phyloP scores from a whole-genome alignment of 2,797 vertebrate species.

The Mormyrops attenuatus region DNA sequence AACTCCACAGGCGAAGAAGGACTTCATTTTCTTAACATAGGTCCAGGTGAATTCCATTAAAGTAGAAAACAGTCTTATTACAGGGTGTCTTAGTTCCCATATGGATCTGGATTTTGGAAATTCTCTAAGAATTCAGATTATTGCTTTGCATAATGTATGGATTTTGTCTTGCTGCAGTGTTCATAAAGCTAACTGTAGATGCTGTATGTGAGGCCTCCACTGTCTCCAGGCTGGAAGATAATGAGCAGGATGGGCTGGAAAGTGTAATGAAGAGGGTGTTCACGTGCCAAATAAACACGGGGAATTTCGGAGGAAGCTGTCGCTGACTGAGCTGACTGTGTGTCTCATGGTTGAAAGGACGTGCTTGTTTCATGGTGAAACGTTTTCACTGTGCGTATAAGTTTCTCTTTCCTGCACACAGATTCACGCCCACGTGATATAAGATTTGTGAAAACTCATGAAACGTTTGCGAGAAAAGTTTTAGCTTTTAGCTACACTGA shows the following conservation, averaged over 20 bases:
- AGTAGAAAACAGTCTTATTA: neutral
- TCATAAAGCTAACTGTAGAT: neutral
- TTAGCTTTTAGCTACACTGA: neutral
- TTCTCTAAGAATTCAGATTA: neutral
- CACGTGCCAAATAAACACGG: neutral
- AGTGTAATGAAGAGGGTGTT: neutral
- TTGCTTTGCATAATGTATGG: neutral
- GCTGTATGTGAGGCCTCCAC: neutral
- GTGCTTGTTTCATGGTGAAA: neutral
- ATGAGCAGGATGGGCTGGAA: neutral
- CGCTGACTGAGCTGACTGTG: neutral
- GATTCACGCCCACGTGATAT: neutral
- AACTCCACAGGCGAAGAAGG: neutral
- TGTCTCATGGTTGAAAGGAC: neutral
- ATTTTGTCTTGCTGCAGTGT: neutral
- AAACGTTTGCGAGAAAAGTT: neutral
- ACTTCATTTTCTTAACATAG: slow-evolving; percentile 1
- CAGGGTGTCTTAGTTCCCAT: neutral
- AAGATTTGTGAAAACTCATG: neutral
- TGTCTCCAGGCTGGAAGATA: neutral
- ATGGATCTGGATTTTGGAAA: neutral
- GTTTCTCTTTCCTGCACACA: neutral
- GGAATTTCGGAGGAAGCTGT: neutral
- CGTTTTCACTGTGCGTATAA: neutral
- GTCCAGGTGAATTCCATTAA: slow-evolving; percentile 4